Conservation (phyloP, 2,113 vertebrate species). For the Myotis yumanensis region DNA sequence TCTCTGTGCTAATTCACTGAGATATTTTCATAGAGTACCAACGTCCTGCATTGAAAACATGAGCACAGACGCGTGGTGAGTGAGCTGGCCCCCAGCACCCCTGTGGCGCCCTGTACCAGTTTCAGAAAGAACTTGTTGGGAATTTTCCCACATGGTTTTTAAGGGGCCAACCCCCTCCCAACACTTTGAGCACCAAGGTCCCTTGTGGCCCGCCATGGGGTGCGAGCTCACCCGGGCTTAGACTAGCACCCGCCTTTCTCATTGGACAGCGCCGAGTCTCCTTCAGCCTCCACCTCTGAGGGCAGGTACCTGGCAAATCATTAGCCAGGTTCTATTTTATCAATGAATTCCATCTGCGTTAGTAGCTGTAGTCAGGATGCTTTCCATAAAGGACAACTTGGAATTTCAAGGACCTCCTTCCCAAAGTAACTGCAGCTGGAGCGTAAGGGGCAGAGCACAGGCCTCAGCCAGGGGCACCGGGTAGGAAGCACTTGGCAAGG, state of each 20-base stretch:
- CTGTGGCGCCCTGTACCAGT: not conserved
- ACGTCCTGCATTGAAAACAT: not conserved
- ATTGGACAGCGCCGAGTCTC: too few relatives aligned
- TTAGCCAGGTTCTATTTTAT: not conserved
- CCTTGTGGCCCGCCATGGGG: not conserved
- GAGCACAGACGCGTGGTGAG: not conserved
- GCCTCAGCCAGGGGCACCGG: not conserved
- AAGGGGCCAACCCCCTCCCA: not conserved
- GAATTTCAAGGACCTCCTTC: not conserved
- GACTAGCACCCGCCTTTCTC: not conserved
- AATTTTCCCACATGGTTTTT: conserved; percentile 51
- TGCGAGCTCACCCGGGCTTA: not conserved
- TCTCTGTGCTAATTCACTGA: not conserved
- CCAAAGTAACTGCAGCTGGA: not conserved
- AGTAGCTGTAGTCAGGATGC: not conserved
- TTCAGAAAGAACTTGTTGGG: conserved; percentile 48
- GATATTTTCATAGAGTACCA: not conserved
- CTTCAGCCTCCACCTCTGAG: not conserved
- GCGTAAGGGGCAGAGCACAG: not conserved
- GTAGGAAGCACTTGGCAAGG: not conserved
- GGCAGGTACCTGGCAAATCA: not conserved
- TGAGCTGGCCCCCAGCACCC: not conserved
- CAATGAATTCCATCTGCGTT: not conserved
- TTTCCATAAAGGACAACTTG: not conserved
- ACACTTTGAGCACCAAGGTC: not conserved